Conservation (phyloP, 2,888 invertebrate species). For the Oasisia sp. region DNA sequence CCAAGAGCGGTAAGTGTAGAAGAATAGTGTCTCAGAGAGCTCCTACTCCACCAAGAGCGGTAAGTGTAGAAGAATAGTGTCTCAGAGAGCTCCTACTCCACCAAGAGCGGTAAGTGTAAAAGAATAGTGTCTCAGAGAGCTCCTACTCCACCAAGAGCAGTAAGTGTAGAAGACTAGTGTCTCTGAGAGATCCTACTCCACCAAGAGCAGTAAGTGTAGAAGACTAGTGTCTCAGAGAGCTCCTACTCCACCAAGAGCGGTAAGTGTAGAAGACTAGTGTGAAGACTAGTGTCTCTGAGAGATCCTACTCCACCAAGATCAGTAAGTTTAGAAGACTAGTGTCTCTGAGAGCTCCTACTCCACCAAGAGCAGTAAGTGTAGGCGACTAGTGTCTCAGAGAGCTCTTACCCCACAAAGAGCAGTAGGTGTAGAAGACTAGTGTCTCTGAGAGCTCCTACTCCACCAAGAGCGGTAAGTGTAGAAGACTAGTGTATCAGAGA, state of each 20-base stretch:
- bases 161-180: not conserved
- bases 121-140: not conserved
- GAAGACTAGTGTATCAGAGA: too few species aligned
- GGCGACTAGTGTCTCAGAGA: not conserved
- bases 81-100: slow-evolving; percentile 17
- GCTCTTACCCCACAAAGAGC: not conserved
- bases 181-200: slow-evolving; percentile 17
- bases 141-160: slow-evolving; percentile 13
- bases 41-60: slow-evolving; percentile 6
- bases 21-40: not conserved
- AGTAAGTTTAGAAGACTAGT: not conserved
- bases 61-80: not conserved
- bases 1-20: too few species aligned
- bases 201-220: too few species aligned
- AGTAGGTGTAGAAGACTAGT: not conserved
- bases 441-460: slow-evolving; percentile 13
- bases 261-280: not conserved
- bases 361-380: too few species aligned
- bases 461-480: too few species aligned
- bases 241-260: slow-evolving; percentile 6
- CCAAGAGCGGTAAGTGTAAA: too few species aligned
- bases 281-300: not conserved
- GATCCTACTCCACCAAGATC: not conserved
- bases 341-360: slow-evolving; percentile 13
- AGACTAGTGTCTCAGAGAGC: not conserved